These are phyloP conservation scores for Dryobotodes eremita DNA, from an alignment of 2,888 invertebrate genomes.

Conservation along the genomic window DNA sequence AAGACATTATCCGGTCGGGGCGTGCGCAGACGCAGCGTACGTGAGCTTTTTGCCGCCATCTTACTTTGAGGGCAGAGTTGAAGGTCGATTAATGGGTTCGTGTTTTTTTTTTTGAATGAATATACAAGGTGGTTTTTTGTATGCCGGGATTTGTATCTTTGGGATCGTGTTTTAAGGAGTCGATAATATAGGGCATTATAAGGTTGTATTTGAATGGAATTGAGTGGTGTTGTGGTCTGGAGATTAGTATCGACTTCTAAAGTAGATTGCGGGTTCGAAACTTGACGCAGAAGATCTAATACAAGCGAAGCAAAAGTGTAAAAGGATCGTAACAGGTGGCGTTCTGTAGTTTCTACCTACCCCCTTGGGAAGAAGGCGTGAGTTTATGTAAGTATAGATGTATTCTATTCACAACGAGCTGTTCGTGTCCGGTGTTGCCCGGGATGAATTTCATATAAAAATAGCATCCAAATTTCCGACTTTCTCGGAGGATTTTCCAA, in stretches of 20 bases:
- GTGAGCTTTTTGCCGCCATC: slow-evolving; percentile 75
- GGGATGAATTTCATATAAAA: no score
- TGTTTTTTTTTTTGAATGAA: slow-evolving; percentile 27
- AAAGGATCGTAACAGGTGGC: no score
- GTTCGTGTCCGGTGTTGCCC: no score
- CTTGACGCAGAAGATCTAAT: no score
- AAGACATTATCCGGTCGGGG: slow-evolving; percentile 86
- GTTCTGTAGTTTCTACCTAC: no score
- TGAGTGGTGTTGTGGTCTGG: not conserved
- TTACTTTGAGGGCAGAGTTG: slow-evolving; percentile 76
- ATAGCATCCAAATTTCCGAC: no score
- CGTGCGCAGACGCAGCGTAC: slow-evolving; percentile 78
- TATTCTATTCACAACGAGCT: no score
- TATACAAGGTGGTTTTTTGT: slow-evolving; percentile 2
- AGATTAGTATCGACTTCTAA: not conserved
- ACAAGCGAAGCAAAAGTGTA: no score
- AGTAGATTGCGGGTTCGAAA: not conserved
- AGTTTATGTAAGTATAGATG: no score
- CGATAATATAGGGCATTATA: not conserved
- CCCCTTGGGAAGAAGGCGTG: no score
- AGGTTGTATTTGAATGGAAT: not conserved
- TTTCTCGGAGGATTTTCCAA: no score
- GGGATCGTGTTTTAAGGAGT: not conserved
- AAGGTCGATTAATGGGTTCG: slow-evolving; percentile 70
- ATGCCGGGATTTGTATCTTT: slow-evolving; percentile 16